A percentile compares a stretch with the other conserved stretches of the same genome.
Evolutionary conservation across 2,797 vertebrate species (phyloP).

Genomic region (Hemibagrus guttatus): DNA sequence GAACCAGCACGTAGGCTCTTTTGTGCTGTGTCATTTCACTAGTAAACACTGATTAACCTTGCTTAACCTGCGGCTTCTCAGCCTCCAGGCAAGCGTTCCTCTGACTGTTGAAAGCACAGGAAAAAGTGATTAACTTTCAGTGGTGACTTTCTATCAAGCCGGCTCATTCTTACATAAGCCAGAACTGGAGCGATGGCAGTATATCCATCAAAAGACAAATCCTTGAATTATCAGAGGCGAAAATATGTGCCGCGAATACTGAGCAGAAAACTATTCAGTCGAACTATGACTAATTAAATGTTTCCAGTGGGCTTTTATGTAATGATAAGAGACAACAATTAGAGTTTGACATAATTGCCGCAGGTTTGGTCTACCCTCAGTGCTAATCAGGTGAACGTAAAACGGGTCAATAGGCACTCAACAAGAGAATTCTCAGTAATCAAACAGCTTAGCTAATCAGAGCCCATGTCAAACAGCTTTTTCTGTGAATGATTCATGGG

Average conservation of each 20-base stretch:
- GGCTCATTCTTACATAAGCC: not conserved
- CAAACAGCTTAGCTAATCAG: conserved; percentile 21
- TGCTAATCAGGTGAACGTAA: not conserved
- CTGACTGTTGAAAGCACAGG: not conserved
- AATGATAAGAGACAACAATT: not conserved
- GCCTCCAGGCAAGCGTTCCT: not conserved
- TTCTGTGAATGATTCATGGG: not conserved
- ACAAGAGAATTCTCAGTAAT: conserved; percentile 1
- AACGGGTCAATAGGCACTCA: not conserved
- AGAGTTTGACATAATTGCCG: no score
- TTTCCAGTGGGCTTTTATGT: not conserved
- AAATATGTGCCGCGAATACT: not conserved
- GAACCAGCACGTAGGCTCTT: not conserved
- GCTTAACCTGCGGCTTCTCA: conserved; percentile 8
- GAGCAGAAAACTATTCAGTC: not conserved
- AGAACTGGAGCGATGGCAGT: not conserved
- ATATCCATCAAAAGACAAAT: not conserved
- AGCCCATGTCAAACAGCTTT: not conserved
- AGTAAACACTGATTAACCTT: conserved; percentile 10
- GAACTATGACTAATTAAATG: not conserved
- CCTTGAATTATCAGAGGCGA: not conserved
- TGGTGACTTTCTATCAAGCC: not conserved
- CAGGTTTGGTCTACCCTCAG: not conserved
- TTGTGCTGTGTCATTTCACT: not conserved
- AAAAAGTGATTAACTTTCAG: not conserved